These are phyloP conservation scores for Chiloscyllium plagiosum DNA, from an alignment of 2,113 vertebrate species.

Conservation along the genomic window DNA sequence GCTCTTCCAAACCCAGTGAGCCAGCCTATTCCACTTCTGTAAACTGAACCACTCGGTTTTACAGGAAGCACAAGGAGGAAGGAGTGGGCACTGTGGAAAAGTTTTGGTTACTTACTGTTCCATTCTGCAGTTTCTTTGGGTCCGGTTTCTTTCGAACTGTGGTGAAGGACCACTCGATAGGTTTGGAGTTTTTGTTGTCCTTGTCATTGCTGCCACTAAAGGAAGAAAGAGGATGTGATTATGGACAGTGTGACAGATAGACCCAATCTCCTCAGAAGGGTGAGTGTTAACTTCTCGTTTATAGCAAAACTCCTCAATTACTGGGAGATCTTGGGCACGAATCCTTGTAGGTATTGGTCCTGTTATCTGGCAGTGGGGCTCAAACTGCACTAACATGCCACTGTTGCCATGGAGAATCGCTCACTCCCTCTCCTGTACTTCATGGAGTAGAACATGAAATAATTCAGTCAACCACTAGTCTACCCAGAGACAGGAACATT, in stretches of 20 bases:
- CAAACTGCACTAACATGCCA: not conserved
- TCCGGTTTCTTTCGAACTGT: constrained; percentile 88
- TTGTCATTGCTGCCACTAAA: constrained; percentile 79
- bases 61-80: not conserved
- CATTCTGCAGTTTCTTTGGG: constrained; percentile 76
- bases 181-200: constrained; percentile 67
- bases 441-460: not conserved
- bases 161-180: constrained; percentile 81
- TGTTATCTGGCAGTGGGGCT: not conserved
- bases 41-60: not conserved
- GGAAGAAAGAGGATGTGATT: constrained; percentile 38
- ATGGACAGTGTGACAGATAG: not conserved
- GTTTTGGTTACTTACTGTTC: constrained; percentile 59
- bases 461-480: not conserved
- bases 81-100: not conserved
- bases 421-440: not conserved
- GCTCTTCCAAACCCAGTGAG: not conserved
- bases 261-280: not conserved
- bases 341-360: not conserved
- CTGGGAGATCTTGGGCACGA: not conserved
- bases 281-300: not conserved
- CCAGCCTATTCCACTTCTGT: not conserved
- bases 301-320: not conserved
- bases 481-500: not conserved
- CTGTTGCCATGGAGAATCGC: not conserved